Evolutionary conservation across 2,797 vertebrate genomes (phyloP), one percentile per base, ranked within the genome.

Genomic region (Pampus argenteus): DNA sequence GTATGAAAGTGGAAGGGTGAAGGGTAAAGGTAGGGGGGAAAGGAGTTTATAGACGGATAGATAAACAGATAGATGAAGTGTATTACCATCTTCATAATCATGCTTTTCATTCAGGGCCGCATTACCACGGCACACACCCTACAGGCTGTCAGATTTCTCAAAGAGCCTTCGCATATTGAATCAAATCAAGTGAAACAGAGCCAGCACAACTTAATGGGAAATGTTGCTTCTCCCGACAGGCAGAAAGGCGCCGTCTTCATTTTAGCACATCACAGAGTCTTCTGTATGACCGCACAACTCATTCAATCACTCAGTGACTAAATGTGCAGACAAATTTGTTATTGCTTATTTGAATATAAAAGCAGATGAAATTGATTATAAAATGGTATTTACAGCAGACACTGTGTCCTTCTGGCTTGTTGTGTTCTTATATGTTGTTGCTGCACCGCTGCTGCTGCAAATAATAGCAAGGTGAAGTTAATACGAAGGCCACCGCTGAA

Each of bases 81-180:
- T 62, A 54, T 78, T 66, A 44, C 28, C 49, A 36, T 76, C 69
- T 60, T 72, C 69, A 84, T 84, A 77, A 85, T 79, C 67, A 52
- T 63, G 51, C 77, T 74, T 81, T 76, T 81, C 78, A 85, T 83
- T 67, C 77, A 50, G 74, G 71, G 45, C 67, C 55, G 71, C 79
- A 83, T 90, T 86, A 78, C 59, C 36, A 66, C 58, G 71, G 56
- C 76, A 52, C 82, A 78, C 79, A 78, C 82, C 74, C 86, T 84
- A 67, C 72, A 89, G 85, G 57, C 76, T 74, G 76, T 79, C 62
- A 76, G 76, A 79, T 85, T 84, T 83, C 81, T 89, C 85, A 83
- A 61, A 88, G 88, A 86, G 81, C 79, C 78, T 82, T 63, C 74
- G 79, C 81, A 88, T 86, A 89, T 86, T 86, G 70, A 90, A 91